phyloP scores from a whole-genome alignment of 2,113 vertebrate genomes.

The Eulemur rufifrons region DNA sequence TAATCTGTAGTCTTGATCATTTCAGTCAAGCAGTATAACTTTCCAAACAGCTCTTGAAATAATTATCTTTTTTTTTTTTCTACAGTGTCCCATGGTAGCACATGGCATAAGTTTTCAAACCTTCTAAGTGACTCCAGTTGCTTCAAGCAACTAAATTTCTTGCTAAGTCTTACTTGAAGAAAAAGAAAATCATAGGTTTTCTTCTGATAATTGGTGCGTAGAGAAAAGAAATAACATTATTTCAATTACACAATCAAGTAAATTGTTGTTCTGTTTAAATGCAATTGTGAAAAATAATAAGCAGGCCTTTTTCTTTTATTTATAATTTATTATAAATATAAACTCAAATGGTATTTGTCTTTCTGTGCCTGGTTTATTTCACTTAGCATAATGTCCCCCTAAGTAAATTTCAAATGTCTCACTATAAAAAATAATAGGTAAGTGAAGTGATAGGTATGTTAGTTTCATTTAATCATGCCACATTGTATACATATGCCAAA shows the following conservation, averaged over 20 bases:
- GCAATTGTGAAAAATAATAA: not conserved
- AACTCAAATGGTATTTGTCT: not conserved
- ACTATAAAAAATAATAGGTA: not conserved
- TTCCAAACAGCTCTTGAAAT: slow-evolving; percentile 8
- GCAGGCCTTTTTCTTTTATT: not conserved
- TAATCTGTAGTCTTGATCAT: not conserved
- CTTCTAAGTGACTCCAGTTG: not conserved
- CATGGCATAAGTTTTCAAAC: not conserved
- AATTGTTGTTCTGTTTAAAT: not conserved
- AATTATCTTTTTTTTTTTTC: not conserved
- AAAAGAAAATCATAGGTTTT: slow-evolving; percentile 44
- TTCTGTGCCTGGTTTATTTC: not conserved
- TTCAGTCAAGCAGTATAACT: not conserved
- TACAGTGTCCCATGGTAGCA: not conserved
- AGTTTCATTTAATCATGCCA: not conserved
- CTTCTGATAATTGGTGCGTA: not conserved
- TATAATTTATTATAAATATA: not conserved
- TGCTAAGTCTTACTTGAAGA: slow-evolving; percentile 36
- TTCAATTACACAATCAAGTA: slow-evolving; percentile 35
- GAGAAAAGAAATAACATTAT: slow-evolving; percentile 37
- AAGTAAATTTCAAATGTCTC: not conserved
- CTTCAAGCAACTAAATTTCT: slow-evolving; percentile 35
- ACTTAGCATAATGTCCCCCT: not conserved
- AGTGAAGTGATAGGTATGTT: not conserved
- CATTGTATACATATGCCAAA: not conserved